Evolutionary conservation across 2,113 vertebrate species (phyloP).

Genomic region (Corythoichthys haematopterus): DNA sequence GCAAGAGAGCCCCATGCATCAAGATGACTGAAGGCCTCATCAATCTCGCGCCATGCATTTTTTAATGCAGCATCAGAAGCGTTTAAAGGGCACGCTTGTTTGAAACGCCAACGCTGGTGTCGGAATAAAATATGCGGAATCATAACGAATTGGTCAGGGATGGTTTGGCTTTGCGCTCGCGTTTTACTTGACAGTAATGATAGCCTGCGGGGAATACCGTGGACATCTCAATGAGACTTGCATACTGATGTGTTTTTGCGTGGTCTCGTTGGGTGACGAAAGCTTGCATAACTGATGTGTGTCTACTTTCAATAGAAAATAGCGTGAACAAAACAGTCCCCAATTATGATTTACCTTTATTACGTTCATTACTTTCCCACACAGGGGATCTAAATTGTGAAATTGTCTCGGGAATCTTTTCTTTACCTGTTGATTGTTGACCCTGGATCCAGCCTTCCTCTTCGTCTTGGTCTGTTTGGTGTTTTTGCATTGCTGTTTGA

Average conservation of each 20-base stretch:
- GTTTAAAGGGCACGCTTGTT: neutral
- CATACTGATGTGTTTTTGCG: neutral
- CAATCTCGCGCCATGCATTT: slow-evolving; percentile 1
- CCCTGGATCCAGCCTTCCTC: no score
- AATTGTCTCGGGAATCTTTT: no score
- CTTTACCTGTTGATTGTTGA: no score
- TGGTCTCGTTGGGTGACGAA: slow-evolving; percentile 41
- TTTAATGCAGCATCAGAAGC: neutral
- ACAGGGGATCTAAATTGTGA: no score
- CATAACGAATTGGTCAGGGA: neutral
- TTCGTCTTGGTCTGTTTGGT: no score
- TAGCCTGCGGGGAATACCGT: slow-evolving; percentile 16
- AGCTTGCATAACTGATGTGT: slow-evolving; percentile 44
- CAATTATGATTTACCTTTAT: no score
- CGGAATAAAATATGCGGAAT: neutral
- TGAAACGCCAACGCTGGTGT: neutral
- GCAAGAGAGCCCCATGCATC: neutral
- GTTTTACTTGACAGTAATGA: slow-evolving; percentile 21
- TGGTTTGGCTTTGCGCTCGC: neutral
- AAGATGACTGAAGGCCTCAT: slow-evolving; percentile 7
- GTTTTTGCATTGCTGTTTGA: no score
- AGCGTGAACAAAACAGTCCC: neutral
- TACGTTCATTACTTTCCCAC: no score
- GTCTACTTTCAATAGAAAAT: slow-evolving; percentile 1
- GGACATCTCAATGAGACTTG: slow-evolving; percentile 40